phyloP scores from a whole-genome alignment of 2,113 vertebrate species.

The Pteruthius melanotis region DNA sequence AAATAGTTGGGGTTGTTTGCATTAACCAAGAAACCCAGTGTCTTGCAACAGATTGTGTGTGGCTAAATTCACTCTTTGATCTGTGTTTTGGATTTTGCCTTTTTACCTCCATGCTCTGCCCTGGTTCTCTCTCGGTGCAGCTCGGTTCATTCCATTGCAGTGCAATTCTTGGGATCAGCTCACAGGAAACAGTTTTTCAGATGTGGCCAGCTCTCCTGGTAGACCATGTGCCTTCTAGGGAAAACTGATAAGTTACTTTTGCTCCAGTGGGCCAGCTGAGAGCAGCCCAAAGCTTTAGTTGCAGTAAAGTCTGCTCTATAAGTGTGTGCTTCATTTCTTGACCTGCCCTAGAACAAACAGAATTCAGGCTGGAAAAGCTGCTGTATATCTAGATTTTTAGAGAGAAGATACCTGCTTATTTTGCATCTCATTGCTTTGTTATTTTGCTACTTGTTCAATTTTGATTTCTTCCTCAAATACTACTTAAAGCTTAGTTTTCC shows the following conservation, averaged over 20 bases:
- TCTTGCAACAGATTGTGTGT: neutral
- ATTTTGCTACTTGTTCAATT: fast-evolving
- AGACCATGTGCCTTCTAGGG: neutral
- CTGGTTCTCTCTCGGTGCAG: neutral
- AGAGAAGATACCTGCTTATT: neutral
- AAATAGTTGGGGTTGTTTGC: neutral
- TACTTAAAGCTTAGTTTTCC: neutral
- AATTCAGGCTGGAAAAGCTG: neutral
- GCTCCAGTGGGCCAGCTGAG: neutral
- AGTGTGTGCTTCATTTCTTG: neutral
- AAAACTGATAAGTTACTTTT: neutral
- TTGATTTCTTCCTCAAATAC: neutral
- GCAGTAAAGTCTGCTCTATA: neutral
- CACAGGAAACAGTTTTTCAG: neutral
- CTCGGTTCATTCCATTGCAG: neutral
- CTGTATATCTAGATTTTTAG: neutral
- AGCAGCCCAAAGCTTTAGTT: neutral
- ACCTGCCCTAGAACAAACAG: neutral
- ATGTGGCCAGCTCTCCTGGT: neutral
- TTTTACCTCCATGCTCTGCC: neutral
- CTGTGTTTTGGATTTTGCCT: neutral
- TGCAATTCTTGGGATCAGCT: neutral
- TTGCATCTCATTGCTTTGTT: neutral
- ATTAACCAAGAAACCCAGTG: neutral
- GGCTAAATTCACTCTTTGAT: neutral